Conservation (phyloP, 2,888 invertebrate genomes). For the Volucella zonaria region DNA sequence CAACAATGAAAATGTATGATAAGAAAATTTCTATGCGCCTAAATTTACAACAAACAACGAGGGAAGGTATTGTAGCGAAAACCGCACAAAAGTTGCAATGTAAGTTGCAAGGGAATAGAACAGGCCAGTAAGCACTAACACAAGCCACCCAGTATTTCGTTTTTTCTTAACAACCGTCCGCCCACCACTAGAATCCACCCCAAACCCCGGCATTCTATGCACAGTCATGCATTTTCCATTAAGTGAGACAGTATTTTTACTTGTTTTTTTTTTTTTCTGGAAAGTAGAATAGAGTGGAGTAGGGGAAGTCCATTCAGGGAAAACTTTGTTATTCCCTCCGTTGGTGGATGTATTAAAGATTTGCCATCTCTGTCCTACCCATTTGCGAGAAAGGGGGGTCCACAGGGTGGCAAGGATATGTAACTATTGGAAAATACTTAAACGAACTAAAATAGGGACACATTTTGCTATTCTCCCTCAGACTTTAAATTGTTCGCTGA, state of each 20-base stretch:
- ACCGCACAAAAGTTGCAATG: constrained; percentile 33
- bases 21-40: constrained; percentile 38
- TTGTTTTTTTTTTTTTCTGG: too few species aligned
- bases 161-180: too few species aligned
- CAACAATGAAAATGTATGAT: constrained; percentile 27
- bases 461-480: constrained; percentile 38
- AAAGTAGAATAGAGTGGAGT: too few species aligned
- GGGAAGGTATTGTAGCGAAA: constrained; percentile 37
- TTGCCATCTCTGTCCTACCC: not conserved
- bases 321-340: constrained; percentile 37
- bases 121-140: constrained; percentile 19
- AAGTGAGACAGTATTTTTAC: constrained; percentile 48
- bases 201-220: constrained; percentile 5
- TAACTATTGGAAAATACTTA: constrained; percentile 56
- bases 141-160: not conserved
- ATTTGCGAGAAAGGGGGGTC: not conserved
- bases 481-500: constrained; percentile 62
- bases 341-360: not conserved
- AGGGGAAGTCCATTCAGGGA: constrained; percentile 7
- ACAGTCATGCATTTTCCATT: constrained; percentile 62
- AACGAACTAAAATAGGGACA: constrained; percentile 58
- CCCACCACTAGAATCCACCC: constrained; percentile 7
- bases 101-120: not conserved
- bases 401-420: constrained; percentile 16
- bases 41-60: constrained; percentile 39